Base-by-base conservation (phyloP, 37 sponge, comb jelly and placozoan species). In the Beroe forskalii region DNA sequence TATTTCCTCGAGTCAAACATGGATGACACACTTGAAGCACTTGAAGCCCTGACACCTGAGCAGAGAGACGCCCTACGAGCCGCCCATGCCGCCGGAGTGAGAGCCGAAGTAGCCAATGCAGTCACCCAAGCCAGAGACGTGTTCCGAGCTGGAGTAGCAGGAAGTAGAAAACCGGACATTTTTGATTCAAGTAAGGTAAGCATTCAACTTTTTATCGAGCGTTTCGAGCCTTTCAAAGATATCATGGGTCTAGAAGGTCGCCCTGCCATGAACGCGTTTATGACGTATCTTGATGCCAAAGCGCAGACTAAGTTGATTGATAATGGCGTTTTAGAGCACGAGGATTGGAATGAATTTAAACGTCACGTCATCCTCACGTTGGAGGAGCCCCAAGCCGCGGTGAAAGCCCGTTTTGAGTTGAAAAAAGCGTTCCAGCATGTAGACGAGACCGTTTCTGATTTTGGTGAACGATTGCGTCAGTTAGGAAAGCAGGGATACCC, bases 231-330 rank as follows among this genome's bases (percentile, higher is more conserved):
- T 3, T 63, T n/a, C n/a, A n/a, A n/a, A n/a, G n/a, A n/a, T n/a
- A n/a, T n/a, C n/a, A n/a, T n/a, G n/a, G n/a, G n/a, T 63, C 4
- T 63, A 19, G n/a, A 63, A 24, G 66, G 66, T 28, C 24, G 2
- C 4, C 24, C 9, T 4, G 66, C 66, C 6, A 19, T 63, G 20
- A 63, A 19, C 25, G 39, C 75, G 6, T 72, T 72, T 32, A 1
- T 72, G 2, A 72, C 75, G 9, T 72, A 72, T 30, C 36, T 72
- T 4, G 75, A 72, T 37, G 39, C 36, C 20, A 72, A 72, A 39
- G 3, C 75, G 8, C 75, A 32, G 4, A 33, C 31, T 33, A 6
- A 17, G 8, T 39, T 72, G 20, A 22, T 38, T 20, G 40, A 33
- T 12, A 37, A 4, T 3, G 40, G 39, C 14, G 38, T 20, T 9